A percentile compares a stretch with the other conserved stretches of the same genome.
Evolutionary conservation across 1,140 invertebrate species (phyloP).

Genomic region (Elysia chlorotica): DNA sequence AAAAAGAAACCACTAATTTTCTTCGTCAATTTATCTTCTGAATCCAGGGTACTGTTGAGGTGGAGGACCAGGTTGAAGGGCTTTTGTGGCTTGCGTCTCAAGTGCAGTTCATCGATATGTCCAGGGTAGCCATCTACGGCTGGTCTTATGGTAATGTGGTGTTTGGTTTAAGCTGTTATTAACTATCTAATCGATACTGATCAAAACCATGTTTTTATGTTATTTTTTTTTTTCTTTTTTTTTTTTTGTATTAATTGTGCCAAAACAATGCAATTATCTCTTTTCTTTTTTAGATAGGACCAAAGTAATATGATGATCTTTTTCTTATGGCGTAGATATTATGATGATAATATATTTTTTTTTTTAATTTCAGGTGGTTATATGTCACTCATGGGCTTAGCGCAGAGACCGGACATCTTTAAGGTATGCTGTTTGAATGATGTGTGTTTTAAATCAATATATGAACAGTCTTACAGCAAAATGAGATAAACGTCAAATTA

Average conservation of each 20-base stretch:
- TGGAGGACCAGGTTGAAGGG: conserved; percentile 96
- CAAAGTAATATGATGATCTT: too few species aligned
- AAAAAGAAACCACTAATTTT: too few species aligned
- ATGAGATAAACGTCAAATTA: too few species aligned
- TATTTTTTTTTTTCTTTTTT: too few species aligned
- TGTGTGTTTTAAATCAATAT: neutral
- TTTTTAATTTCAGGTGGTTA: conserved; percentile 61
- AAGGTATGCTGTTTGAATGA: conserved; percentile 56
- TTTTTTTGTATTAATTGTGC: too few species aligned
- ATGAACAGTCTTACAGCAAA: neutral
- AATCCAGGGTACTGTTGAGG: conserved; percentile 84
- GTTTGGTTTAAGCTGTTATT: too few species aligned
- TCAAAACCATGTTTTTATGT: too few species aligned
- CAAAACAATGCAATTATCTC: too few species aligned
- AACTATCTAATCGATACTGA: too few species aligned
- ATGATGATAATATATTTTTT: conserved; percentile 3
- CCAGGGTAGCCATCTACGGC: conserved; percentile 91
- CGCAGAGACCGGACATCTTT: conserved; percentile 64
- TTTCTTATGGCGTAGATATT: too few species aligned
- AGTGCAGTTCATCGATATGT: conserved; percentile 86
- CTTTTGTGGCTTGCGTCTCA: conserved; percentile 83
- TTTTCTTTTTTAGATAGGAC: too few species aligned
- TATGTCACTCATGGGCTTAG: conserved; percentile 65
- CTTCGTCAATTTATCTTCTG: neutral
- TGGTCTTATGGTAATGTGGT: conserved; percentile 90